Evolutionary conservation across 2,113 vertebrate species (phyloP), one percentile per base, ranked within the genome.

Genomic region (Nothobranchius furzeri): DNA sequence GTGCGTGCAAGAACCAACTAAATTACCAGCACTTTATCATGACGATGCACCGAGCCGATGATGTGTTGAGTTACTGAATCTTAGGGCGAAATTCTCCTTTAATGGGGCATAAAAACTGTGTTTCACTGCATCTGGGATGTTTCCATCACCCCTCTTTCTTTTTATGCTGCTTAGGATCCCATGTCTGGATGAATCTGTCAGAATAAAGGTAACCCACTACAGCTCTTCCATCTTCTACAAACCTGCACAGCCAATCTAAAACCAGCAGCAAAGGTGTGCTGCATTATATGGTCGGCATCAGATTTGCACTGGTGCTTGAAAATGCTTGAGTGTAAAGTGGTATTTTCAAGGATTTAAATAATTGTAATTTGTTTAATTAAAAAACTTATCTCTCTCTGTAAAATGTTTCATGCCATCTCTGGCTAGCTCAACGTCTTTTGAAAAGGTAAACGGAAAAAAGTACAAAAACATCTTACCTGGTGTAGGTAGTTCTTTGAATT

Each of bases 151-250:
- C 48, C 43, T 81, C 11, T 11, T 45, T 45, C 11, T 11, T 12
- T 71, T 69, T 60, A 82, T 75, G 73, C 72, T 73, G 68, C 58
- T 57, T 11, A 58, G 68, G 53, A 57, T 83, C 73, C 79, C 68
- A 76, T 82, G 66, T 72, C 77, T 88, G 73, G 65, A 72, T 88
- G 74, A 86, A 82, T 86, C 78, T 70, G 66, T 79, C 78, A 87
- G 85, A 88, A 84, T 85, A 83, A 81, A 63, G 60, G 52, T 61
- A 68, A 78, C 48, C 40, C n/a, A 43, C 12, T 9, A 7, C 20
- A 43, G 13, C 12, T 7, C 49, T n/a, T 12, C n/a, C 45, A 50
- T 63, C 25, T 25, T 35, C 24, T 51, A 48, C 7, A 2, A 30
- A 51, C 47, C 24, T 24, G 40, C 24, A n/a, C 15, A 1, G 46